phyloP scores from a whole-genome alignment of 2,888 invertebrate genomes.

The Dione juno region DNA sequence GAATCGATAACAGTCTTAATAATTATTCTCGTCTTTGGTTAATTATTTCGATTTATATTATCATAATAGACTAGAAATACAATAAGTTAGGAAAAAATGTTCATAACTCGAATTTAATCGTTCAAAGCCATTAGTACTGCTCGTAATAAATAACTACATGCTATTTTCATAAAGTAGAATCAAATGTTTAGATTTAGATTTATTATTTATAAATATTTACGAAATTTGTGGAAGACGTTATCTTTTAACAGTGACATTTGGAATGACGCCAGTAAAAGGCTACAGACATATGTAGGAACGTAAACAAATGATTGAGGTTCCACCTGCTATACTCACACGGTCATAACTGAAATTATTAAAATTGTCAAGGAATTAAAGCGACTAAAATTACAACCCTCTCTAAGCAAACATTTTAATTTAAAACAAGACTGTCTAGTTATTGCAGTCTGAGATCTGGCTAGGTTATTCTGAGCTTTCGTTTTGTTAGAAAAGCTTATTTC shows the following conservation, averaged over 20 bases:
- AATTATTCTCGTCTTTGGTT: slow-evolving; percentile 35
- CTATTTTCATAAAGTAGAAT: slow-evolving; percentile 10
- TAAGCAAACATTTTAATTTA: slow-evolving; percentile 71
- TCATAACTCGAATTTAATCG: slow-evolving; percentile 7
- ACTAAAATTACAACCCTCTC: slow-evolving; percentile 66
- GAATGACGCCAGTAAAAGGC: slow-evolving; percentile 48
- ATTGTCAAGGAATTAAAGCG: slow-evolving; percentile 56
- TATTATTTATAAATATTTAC: slow-evolving; percentile 28
- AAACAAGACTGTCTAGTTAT: slow-evolving; percentile 75
- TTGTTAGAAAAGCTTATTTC: slow-evolving; percentile 49
- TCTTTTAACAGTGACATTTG: slow-evolving; percentile 45
- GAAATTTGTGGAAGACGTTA: slow-evolving; percentile 34
- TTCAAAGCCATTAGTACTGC: slow-evolving; percentile 9
- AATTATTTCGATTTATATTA: slow-evolving; percentile 26
- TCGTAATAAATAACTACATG: slow-evolving; percentile 7
- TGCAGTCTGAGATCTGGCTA: slow-evolving; percentile 69
- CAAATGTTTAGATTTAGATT: slow-evolving; percentile 1
- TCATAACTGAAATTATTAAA: slow-evolving; percentile 44
- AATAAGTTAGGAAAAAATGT: slow-evolving; percentile 27
- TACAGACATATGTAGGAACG: not conserved
- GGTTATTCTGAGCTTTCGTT: slow-evolving; percentile 57
- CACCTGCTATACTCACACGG: slow-evolving; percentile 18
- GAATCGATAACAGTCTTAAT: slow-evolving; percentile 51
- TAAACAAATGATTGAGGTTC: slow-evolving; percentile 14
- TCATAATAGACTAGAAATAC: slow-evolving; percentile 23